phyloP scores from a whole-genome alignment of 2,113 vertebrate species.

The Oncorhynchus mykiss region DNA sequence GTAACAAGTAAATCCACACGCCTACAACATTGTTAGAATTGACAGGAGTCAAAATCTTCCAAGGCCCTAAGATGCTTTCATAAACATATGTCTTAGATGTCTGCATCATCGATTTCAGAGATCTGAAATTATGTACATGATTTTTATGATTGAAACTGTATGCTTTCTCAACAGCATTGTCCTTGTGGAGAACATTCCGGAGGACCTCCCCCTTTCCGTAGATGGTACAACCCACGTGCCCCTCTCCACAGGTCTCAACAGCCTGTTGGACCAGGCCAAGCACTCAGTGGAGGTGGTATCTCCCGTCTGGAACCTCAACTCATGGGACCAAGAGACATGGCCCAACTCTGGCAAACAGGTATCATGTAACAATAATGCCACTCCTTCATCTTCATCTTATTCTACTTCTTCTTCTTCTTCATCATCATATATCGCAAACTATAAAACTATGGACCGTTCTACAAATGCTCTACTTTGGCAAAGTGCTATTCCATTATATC shows the following conservation, averaged over 20 bases:
- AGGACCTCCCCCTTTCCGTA: slow-evolving; percentile 85
- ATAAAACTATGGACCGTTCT: not conserved
- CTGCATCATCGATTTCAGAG: no score
- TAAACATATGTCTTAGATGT: no score
- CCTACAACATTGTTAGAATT: no score
- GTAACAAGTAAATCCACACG: no score
- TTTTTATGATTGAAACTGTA: not conserved
- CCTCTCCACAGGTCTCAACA: slow-evolving; percentile 84
- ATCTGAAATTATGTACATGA: no score
- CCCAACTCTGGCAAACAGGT: slow-evolving; percentile 88
- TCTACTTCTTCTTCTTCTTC: no score
- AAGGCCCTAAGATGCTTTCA: no score
- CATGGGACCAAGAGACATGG: slow-evolving; percentile 76
- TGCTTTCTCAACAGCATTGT: slow-evolving; percentile 80
- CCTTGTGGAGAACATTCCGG: slow-evolving; percentile 95
- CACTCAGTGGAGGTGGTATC: slow-evolving; percentile 92
- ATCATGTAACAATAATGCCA: slow-evolving; percentile 21
- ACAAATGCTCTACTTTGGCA: not conserved
- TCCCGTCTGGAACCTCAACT: slow-evolving; percentile 83
- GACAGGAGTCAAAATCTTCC: no score
- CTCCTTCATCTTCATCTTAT: no score
- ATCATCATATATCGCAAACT: not conserved
- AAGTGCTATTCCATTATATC: not conserved
- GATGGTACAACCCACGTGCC: slow-evolving; percentile 80
- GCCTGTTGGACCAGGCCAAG: slow-evolving; percentile 84